A percentile compares a stretch with the other conserved stretches of the same genome.
Evolutionary conservation across 2,797 vertebrate species (phyloP).

Genomic region (Gymnocypris eckloni): DNA sequence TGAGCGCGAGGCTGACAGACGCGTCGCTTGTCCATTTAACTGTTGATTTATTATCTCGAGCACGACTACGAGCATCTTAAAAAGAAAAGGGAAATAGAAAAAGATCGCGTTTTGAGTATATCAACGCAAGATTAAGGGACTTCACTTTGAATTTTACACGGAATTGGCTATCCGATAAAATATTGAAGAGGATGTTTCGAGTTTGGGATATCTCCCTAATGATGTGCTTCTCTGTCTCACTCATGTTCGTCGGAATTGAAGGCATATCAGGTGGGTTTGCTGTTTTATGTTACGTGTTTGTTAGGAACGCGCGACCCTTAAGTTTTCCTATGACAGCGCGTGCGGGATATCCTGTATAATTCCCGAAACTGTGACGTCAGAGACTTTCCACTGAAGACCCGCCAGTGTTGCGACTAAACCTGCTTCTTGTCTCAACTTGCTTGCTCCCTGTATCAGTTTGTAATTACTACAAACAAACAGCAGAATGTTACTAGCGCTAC

Average conservation of each 20-base stretch:
- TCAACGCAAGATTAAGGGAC: background rate
- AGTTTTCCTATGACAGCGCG: background rate
- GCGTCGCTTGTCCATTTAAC: background rate
- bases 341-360: constrained; percentile 1
- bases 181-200: background rate
- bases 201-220: background rate
- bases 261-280: background rate
- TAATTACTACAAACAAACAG: background rate
- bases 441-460: background rate
- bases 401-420: background rate
- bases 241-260: background rate
- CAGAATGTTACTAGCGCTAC: background rate
- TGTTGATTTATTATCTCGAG: background rate
- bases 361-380: constrained; percentile 25
- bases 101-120: background rate
- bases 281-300: background rate
- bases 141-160: background rate
- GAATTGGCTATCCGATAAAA: background rate
- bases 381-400: background rate
- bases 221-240: background rate
- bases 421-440: background rate
- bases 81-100: background rate
- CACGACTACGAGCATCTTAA: background rate
- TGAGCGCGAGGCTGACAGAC: background rate
- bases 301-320: background rate